These are phyloP conservation scores for Aurelia coerulea DNA, from an alignment of 30 jellyfish, hydroid and myxozoan species.

Conservation along the genomic window DNA sequence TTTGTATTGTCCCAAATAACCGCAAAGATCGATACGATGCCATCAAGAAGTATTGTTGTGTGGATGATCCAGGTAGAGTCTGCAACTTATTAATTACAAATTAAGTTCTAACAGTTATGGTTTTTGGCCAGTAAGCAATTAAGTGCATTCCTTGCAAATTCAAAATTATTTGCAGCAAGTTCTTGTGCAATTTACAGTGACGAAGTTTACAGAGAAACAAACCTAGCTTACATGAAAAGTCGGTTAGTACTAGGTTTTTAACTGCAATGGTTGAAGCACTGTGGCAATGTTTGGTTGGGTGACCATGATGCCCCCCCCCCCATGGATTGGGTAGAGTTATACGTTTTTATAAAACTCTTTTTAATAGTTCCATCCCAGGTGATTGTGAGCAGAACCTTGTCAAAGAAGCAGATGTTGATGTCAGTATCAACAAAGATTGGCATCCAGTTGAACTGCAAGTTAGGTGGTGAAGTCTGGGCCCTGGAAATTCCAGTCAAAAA, in stretches of 20 bases:
- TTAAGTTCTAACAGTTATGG: too few relatives aligned
- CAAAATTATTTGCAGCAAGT: too few relatives aligned
- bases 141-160: too few relatives aligned
- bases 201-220: too few relatives aligned
- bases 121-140: too few relatives aligned
- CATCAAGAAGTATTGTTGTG: slow-evolving; percentile 90
- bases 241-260: too few relatives aligned
- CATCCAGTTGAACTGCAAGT: slow-evolving; percentile 94
- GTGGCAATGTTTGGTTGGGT: background rate
- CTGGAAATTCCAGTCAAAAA: slow-evolving; percentile 89
- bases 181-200: too few relatives aligned
- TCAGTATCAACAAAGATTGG: slow-evolving; percentile 95
- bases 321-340: background rate
- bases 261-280: too few relatives aligned
- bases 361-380: slow-evolving; percentile 92
- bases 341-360: background rate
- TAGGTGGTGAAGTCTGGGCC: slow-evolving; percentile 99
- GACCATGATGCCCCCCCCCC: background rate
- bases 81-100: too few relatives aligned
- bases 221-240: too few relatives aligned
- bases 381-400: slow-evolving; percentile 87
- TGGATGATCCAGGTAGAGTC: slow-evolving; percentile 81
- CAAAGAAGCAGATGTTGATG: slow-evolving; percentile 96
- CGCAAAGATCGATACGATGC: slow-evolving; percentile 98
- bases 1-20: slow-evolving; percentile 92